Percentiles rank a stretch among this genome's conserved stretches.
Conservation (phyloP, 2,888 invertebrate genomes). For the Diloba caeruleocephala region DNA sequence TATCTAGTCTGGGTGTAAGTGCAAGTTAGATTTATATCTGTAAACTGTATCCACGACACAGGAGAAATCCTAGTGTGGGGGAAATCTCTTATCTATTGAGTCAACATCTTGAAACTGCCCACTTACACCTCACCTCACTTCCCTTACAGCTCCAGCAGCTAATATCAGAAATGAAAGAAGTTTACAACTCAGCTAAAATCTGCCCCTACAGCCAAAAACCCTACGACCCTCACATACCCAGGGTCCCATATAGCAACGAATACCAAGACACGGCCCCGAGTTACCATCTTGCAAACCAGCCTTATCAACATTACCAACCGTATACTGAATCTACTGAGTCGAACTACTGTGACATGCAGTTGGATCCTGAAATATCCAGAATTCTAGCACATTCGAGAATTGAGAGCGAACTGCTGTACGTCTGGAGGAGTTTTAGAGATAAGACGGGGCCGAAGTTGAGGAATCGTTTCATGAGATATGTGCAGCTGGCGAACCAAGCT, state of each 20-base stretch:
- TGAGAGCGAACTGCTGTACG: slow-evolving; percentile 92
- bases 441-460: slow-evolving; percentile 93
- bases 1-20: no score
- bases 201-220: slow-evolving; percentile 91
- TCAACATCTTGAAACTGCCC: no score
- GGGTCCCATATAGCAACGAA: slow-evolving; percentile 55
- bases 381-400: slow-evolving; percentile 93
- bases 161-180: slow-evolving; percentile 94
- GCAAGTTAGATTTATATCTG: no score
- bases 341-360: slow-evolving; percentile 53
- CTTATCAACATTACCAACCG: slow-evolving; percentile 75
- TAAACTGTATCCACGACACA: no score
- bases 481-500: slow-evolving; percentile 94
- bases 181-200: slow-evolving; percentile 92
- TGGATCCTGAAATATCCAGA: slow-evolving; percentile 90
- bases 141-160: slow-evolving; percentile 91
- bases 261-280: slow-evolving; percentile 63
- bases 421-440: slow-evolving; percentile 95
- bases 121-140: background rate
- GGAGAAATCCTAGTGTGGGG: no score
- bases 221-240: slow-evolving; percentile 78
- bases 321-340: slow-evolving; percentile 61
- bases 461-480: slow-evolving; percentile 93
- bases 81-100: no score
- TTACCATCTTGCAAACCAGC: slow-evolving; percentile 69